These are phyloP conservation scores for Lytechinus variegatus DNA, from an alignment of 35 echinoderm and acorn worm species.

Conservation along the genomic window DNA sequence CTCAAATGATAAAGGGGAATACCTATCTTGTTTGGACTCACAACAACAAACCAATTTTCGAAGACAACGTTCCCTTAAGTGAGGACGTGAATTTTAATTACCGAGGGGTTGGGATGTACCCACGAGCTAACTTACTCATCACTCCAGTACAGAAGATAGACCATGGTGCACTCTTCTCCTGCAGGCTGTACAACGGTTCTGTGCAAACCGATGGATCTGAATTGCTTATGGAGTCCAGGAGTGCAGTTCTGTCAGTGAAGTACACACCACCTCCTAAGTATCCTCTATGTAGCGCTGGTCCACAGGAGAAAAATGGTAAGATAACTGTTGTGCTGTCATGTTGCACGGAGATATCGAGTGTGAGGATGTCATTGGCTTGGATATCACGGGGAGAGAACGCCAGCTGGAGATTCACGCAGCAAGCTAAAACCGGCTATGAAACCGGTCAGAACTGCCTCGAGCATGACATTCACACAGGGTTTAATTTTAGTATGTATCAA, in stretches of 20 bases:
- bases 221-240: conserved; percentile 9
- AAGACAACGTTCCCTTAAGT: not conserved
- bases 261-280: not conserved
- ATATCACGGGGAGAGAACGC: not conserved
- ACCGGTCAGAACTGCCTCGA: conserved; percentile 17
- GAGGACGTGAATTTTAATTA: not conserved
- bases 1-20: not conserved
- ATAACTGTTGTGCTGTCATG: conserved; percentile 3
- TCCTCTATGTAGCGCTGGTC: not conserved
- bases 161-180: conserved; percentile 29
- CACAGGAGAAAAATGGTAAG: not conserved
- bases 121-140: not conserved
- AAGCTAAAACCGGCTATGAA: conserved; percentile 6
- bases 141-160: not conserved
- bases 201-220: not conserved
- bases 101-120: not conserved
- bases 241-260: not conserved
- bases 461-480: not conserved
- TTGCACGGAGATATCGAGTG: conserved; percentile 23
- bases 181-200: conserved; percentile 32
- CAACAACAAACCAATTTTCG: conserved; percentile 20
- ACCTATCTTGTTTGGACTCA: not conserved
- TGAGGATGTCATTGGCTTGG: not conserved
- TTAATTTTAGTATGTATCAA: conserved; percentile 36
- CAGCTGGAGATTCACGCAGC: conserved; percentile 27